Evolutionary conservation across 2,797 vertebrate genomes (phyloP), one percentile per base, ranked within the genome.

Genomic region (Chloroceryle inda): DNA sequence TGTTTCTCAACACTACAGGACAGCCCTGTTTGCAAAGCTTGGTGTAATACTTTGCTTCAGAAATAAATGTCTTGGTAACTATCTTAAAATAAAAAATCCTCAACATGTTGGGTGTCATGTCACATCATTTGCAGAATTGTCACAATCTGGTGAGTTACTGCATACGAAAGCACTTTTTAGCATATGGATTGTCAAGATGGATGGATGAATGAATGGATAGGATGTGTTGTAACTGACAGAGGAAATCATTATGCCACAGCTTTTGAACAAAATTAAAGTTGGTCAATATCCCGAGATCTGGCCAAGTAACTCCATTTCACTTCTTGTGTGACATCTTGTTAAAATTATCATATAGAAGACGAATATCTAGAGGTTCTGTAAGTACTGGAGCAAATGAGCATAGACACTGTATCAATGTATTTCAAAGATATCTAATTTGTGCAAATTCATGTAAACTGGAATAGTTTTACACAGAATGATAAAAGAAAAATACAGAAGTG

Each of bases 131-230:
- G 91, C 42, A 45, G 94, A 94, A 96, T 91, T 94, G 92, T 94
- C 94, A 96, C 91, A 96, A 92, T 95, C 93, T 96, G 95, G 93
- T 96, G 94, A 96, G 91, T 95, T 97, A 94, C 89, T 88, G 93
- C 89, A 92, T 88, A 93, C 0, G 31, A 96, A 96, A 90, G 94
- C 81, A 69, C 63, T 42, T 96, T 77, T 87, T 88, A 94, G 94
- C 96, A 96, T 92, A 94, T 92, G 88, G 94, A 95, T 97, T 95
- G 94, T 92, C 91, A 95, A 97, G 93, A 94, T 79, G 94, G 92
- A 86, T 86, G 85, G 94, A 94, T 86, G 92, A 92, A 96, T 94
- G 94, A 91, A 95, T 88, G 84, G 89, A 82, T 79, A 85, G 87
- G 77, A 85, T 91, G 64, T 94, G 96, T 93, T 96, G 94, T 94